Evolutionary conservation across 2,113 vertebrate species (phyloP).

Genomic region (Chaetura pelagica): DNA sequence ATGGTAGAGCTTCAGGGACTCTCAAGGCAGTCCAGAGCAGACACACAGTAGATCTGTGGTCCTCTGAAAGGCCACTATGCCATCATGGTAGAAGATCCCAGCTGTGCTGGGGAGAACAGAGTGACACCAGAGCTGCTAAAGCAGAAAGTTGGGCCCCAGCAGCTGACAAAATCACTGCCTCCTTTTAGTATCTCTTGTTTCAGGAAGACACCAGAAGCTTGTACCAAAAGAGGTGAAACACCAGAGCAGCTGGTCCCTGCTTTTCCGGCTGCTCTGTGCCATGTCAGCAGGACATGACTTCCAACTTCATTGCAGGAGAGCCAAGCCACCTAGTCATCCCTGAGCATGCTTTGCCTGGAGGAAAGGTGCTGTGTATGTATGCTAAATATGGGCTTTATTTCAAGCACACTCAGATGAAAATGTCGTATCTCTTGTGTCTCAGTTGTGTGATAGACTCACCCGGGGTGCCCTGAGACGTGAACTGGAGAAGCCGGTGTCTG

Average conservation of each 20-base stretch:
- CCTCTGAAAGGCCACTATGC: background rate
- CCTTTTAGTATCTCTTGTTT: background rate
- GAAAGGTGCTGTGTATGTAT: background rate
- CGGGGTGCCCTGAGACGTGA: accelerated
- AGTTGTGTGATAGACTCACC: background rate
- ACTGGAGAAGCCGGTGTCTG: accelerated
- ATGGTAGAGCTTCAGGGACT: background rate
- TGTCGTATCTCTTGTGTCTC: accelerated
- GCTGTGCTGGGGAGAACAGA: background rate
- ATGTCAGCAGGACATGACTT: accelerated
- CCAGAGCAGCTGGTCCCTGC: background rate
- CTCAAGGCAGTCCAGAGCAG: background rate
- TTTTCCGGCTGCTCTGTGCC: background rate
- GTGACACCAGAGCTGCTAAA: background rate
- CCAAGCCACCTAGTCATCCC: background rate
- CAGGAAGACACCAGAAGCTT: background rate
- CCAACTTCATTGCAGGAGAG: background rate
- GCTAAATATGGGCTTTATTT: background rate
- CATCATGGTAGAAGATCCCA: accelerated
- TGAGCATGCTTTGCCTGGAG: background rate
- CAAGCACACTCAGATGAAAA: background rate
- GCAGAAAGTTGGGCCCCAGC: background rate
- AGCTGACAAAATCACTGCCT: background rate
- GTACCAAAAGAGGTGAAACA: background rate
- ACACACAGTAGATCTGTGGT: background rate